Percentiles rank a stretch among this genome's conserved stretches.
Evolutionary conservation across 2,888 invertebrate species (phyloP).

Genomic region (Eupithecia inturbata): DNA sequence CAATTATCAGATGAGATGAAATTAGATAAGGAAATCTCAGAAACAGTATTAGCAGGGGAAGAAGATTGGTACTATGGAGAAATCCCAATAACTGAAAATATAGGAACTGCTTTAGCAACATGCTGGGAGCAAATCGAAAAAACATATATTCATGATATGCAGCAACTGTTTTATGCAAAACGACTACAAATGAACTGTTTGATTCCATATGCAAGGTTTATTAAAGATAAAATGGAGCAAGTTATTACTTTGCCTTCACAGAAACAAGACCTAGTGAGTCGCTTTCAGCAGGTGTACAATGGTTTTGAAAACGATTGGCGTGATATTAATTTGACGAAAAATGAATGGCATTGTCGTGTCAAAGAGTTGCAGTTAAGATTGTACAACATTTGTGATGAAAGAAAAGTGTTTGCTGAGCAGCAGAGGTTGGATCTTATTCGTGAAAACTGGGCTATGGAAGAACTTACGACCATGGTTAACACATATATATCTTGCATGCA

Average conservation of each 20-base stretch:
- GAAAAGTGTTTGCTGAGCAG: conserved; percentile 81
- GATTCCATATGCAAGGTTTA: conserved; percentile 82
- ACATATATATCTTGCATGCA: conserved; percentile 84
- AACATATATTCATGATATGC: conserved; percentile 79
- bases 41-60: conserved; percentile 66
- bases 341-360: conserved; percentile 85
- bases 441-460: conserved; percentile 84
- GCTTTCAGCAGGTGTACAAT: conserved; percentile 85
- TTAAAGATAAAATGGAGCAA: conserved; percentile 81
- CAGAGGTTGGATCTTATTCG: conserved; percentile 79
- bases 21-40: conserved; percentile 43
- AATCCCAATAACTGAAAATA: conserved; percentile 64
- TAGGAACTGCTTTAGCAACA: conserved; percentile 71
- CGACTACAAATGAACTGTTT: conserved; percentile 82
- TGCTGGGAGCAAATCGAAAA: conserved; percentile 82
- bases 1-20: conserved; percentile 28
- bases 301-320: conserved; percentile 84
- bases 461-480: conserved; percentile 82
- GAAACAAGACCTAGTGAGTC: conserved; percentile 83
- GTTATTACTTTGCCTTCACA: conserved; percentile 82
- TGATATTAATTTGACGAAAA: conserved; percentile 82
- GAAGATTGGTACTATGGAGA: conserved; percentile 79
- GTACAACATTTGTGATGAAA: conserved; percentile 83
- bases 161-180: conserved; percentile 83
- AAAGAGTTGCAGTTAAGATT: conserved; percentile 80